phyloP scores from a whole-genome alignment of 2,113 vertebrate species.

The Perccottus glenii region DNA sequence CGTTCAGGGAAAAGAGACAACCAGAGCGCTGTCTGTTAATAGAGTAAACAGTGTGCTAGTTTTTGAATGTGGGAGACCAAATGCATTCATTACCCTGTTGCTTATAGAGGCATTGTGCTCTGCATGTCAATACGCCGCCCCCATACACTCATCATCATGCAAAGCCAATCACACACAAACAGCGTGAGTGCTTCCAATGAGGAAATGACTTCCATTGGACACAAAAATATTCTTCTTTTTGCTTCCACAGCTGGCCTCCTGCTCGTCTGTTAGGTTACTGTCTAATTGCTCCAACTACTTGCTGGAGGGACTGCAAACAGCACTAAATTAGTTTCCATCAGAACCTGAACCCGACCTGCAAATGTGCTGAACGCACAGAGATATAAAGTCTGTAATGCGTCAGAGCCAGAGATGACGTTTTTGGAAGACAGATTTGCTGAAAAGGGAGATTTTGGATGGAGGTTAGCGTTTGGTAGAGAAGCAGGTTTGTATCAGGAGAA shows the following conservation, averaged over 20 bases:
- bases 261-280: conserved; percentile 16
- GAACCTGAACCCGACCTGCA: conserved; percentile 47
- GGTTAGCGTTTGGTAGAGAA: conserved; percentile 34
- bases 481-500: conserved; percentile 45
- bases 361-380: conserved; percentile 54
- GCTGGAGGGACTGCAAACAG: conserved; percentile 37
- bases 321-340: conserved; percentile 59
- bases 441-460: conserved; percentile 39
- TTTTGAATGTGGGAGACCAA: conserved; percentile 62
- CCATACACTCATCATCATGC: conserved; percentile 65
- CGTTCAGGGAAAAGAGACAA: too few relatives aligned
- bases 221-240: conserved; percentile 46
- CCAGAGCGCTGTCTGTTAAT: too few relatives aligned
- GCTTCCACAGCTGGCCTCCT: conserved; percentile 24
- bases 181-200: conserved; percentile 39
- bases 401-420: conserved; percentile 26
- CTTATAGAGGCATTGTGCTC: conserved; percentile 63
- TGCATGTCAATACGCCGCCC: conserved; percentile 70
- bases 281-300: conserved; percentile 55
- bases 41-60: conserved; percentile 57
- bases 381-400: too few relatives aligned
- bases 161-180: conserved; percentile 53
- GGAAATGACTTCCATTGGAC: conserved; percentile 53
- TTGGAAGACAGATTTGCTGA: conserved; percentile 54
- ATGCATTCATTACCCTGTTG: conserved; percentile 73